Conservation (phyloP, 1,140 invertebrate species). For the Ceratina japonica region DNA sequence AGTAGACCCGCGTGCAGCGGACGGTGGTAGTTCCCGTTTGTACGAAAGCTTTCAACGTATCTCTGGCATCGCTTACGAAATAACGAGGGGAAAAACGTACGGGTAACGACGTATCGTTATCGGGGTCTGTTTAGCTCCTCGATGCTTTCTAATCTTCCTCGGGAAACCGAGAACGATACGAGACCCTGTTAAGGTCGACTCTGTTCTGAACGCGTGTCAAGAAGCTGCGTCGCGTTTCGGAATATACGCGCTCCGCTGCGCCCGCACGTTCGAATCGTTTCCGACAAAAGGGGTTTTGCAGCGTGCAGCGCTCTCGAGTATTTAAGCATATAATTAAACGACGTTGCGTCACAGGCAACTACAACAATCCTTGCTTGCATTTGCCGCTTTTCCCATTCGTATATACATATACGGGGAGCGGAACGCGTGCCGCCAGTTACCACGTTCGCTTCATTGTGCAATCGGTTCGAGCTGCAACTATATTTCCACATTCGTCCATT, state of each 20-base stretch:
- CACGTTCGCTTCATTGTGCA: constrained; percentile 57
- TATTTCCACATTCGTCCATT: neutral
- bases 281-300: neutral
- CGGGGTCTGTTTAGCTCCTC: neutral
- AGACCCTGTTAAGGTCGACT: no score
- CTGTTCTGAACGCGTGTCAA: neutral
- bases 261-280: neutral
- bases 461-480: constrained; percentile 36
- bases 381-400: constrained; percentile 41
- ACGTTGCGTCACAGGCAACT: constrained; percentile 49
- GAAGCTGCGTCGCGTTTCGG: neutral
- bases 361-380: constrained; percentile 40
- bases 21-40: neutral
- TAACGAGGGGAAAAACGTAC: neutral
- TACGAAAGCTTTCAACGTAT: neutral
- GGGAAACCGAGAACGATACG: no score
- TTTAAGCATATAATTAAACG: constrained; percentile 55
- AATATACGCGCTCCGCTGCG: neutral
- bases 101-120: neutral
- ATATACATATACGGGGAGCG: constrained; percentile 10
- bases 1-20: neutral
- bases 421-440: constrained; percentile 36
- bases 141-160: constrained; percentile 16
- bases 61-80: neutral
- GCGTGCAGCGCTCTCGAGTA: constrained; percentile 7